These are phyloP conservation scores for Crotophaga sulcirostris DNA, from an alignment of 2,113 vertebrate genomes.

Conservation along the genomic window DNA sequence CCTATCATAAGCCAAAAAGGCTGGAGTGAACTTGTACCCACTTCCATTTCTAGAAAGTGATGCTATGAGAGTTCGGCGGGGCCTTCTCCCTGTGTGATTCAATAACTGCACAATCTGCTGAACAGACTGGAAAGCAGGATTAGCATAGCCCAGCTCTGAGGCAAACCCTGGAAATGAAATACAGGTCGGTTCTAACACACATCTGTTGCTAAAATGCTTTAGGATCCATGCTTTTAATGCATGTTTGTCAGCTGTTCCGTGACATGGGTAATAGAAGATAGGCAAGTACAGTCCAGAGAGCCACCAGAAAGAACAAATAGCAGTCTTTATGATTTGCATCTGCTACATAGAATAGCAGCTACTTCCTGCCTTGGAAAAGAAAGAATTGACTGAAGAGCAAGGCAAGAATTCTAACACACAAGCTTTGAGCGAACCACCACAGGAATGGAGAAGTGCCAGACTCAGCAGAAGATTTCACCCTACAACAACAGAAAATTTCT, in stretches of 20 bases:
- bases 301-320: background rate
- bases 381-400: background rate
- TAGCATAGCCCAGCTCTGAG: background rate
- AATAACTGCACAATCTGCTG: background rate
- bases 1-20: background rate
- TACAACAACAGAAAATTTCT: background rate
- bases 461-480: background rate
- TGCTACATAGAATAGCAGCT: background rate
- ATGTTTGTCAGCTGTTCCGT: background rate
- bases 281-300: background rate
- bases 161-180: background rate
- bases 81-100: background rate
- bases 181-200: background rate
- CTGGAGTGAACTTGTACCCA: fast-evolving
- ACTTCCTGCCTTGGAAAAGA: background rate
- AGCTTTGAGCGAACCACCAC: background rate
- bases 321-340: background rate
- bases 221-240: background rate
- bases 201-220: background rate
- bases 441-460: background rate
- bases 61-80: background rate
- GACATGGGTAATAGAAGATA: background rate
- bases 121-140: background rate
- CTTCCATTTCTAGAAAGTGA: background rate
- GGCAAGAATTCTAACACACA: background rate